These are phyloP conservation scores for Sorex araneus DNA, from an alignment of 2,113 vertebrate genomes.

Conservation along the genomic window DNA sequence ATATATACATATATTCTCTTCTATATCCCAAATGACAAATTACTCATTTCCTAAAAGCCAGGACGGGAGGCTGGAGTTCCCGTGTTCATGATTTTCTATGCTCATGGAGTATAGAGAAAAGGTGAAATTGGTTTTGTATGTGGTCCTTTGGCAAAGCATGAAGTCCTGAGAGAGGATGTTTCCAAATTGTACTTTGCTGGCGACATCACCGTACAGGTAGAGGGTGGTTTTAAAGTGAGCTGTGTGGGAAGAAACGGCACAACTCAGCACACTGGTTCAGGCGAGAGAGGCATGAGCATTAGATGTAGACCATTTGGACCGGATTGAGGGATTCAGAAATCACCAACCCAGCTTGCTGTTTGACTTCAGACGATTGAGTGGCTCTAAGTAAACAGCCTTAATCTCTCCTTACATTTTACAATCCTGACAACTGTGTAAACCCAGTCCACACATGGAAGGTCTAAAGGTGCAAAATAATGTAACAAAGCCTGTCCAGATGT, in stretches of 20 bases:
- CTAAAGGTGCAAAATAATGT: constrained; percentile 69
- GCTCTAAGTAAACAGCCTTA: constrained; percentile 80
- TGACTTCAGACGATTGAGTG: constrained; percentile 41
- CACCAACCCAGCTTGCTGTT: not conserved
- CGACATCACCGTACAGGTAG: constrained; percentile 71
- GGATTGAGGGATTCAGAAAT: not conserved
- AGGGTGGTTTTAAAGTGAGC: constrained; percentile 52
- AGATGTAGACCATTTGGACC: not conserved
- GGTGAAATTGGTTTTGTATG: constrained; percentile 8
- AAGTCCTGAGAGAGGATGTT: constrained; percentile 82
- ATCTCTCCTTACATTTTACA: constrained; percentile 81
- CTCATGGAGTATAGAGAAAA: constrained; percentile 52
- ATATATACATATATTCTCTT: constrained; percentile 11
- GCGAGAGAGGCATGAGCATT: constrained; percentile 23
- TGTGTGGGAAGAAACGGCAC: constrained; percentile 69
- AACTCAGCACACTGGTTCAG: constrained; percentile 21
- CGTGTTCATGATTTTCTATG: constrained; percentile 50
- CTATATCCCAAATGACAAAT: constrained; percentile 66
- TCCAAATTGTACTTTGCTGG: constrained; percentile 82
- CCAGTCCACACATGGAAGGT: constrained; percentile 58
- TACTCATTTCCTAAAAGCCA: constrained; percentile 56
- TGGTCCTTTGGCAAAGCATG: constrained; percentile 55
- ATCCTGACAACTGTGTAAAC: constrained; percentile 80
- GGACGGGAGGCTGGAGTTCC: not conserved
- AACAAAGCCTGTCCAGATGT: constrained; percentile 47